A percentile compares a stretch with the other conserved stretches of the same genome.
Conservation (phyloP, 2,797 vertebrate species). For the Ctenosaura bakeri region DNA sequence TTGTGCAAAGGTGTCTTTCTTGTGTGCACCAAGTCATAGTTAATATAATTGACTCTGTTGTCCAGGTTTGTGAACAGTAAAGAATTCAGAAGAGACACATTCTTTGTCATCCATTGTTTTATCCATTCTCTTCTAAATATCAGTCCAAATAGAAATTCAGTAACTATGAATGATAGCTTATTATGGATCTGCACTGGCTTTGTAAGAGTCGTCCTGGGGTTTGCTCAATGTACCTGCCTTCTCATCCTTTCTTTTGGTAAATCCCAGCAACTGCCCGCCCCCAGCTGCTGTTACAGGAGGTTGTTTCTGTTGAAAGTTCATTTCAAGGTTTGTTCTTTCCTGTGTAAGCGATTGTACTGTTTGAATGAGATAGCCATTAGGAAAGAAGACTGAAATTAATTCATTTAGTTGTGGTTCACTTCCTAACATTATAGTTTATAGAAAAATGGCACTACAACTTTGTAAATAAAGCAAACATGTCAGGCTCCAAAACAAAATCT, state of each 20-base stretch:
- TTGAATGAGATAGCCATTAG: neutral
- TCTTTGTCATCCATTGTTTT: neutral
- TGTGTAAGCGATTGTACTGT: neutral
- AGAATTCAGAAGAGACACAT: neutral
- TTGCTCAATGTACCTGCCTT: no score
- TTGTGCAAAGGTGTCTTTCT: neutral
- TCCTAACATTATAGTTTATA: neutral
- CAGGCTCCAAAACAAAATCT: no score
- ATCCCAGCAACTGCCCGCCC: no score
- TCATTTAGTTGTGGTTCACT: neutral
- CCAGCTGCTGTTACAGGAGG: no score
- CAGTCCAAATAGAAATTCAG: no score
- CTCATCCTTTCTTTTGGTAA: no score
- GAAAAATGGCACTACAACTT: neutral
- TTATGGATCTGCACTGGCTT: no score
- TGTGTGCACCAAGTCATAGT: conserved; percentile 13
- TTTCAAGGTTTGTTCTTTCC: neutral
- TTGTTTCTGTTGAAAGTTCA: no score
- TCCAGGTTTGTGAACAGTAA: conserved; percentile 19
- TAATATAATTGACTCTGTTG: neutral
- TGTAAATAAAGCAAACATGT: neutral
- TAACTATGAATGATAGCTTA: no score
- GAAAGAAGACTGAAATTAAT: neutral
- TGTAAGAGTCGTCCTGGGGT: no score
- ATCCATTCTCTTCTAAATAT: neutral